A percentile compares a stretch with the other conserved stretches of the same genome.
phyloP scores from a whole-genome alignment of 2,797 vertebrate genomes.

The Tachyglossus aculeatus region DNA sequence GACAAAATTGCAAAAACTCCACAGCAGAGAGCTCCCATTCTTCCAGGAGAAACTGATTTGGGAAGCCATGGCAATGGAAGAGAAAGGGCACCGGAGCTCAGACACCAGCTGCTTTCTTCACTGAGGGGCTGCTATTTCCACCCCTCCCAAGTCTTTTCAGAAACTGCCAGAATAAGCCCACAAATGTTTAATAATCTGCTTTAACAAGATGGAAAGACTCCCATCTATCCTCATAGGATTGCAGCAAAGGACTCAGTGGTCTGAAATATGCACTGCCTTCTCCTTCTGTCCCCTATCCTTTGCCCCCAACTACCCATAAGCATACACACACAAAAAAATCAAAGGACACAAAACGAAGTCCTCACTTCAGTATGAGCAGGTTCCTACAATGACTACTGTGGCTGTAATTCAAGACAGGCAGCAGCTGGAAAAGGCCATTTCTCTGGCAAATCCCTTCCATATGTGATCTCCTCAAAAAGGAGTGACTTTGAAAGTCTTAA shows the following conservation, averaged over 20 bases:
- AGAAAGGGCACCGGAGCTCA: neutral
- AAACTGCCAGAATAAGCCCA: conserved; percentile 32
- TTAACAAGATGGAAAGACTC: conserved; percentile 54
- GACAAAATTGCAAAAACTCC: neutral
- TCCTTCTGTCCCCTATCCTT: no score
- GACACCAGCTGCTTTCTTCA: neutral
- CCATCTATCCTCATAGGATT: conserved; percentile 52
- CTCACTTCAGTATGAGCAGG: conserved; percentile 34
- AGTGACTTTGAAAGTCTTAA: conserved; percentile 61
- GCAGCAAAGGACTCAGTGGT: conserved; percentile 48
- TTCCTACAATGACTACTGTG: conserved; percentile 9
- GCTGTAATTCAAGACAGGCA: conserved; percentile 59
- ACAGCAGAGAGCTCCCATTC: neutral
- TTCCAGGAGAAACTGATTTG: neutral
- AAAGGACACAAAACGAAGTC: neutral
- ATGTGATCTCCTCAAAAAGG: conserved; percentile 54
- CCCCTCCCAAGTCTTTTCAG: conserved; percentile 38
- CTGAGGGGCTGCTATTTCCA: neutral
- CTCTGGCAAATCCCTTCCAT: conserved; percentile 47
- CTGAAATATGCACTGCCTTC: conserved; percentile 50
- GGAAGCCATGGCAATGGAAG: neutral
- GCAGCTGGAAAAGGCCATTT: conserved; percentile 37
- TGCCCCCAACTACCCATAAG: no score
- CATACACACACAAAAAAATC: neutral
- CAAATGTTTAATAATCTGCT: conserved; percentile 50